These are phyloP conservation scores for Papilio polyxenes DNA, from an alignment of 1,140 invertebrate species.

Conservation along the genomic window DNA sequence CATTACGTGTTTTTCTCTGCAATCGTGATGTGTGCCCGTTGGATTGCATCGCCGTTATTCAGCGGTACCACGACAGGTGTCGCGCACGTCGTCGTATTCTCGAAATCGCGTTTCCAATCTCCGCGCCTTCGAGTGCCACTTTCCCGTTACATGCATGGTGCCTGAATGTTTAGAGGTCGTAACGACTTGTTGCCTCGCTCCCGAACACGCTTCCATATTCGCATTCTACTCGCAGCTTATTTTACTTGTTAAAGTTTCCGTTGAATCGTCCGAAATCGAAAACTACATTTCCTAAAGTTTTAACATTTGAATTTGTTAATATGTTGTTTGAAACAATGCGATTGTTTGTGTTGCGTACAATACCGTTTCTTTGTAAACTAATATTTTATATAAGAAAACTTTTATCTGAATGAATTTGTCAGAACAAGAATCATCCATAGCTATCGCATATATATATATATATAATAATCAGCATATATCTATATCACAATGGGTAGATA, in stretches of 20 bases:
- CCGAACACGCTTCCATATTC: slow-evolving; percentile 28
- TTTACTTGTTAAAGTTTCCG: slow-evolving; percentile 30
- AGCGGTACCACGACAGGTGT: slow-evolving; percentile 59
- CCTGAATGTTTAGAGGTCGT: slow-evolving; percentile 30
- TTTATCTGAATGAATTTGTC: background rate
- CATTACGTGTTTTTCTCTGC: slow-evolving; percentile 68
- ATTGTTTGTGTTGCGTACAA: slow-evolving; percentile 13
- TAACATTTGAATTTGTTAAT: slow-evolving; percentile 27
- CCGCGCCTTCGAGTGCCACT: slow-evolving; percentile 49
- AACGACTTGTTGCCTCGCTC: slow-evolving; percentile 31
- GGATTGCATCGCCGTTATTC: slow-evolving; percentile 60
- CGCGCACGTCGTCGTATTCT: slow-evolving; percentile 56
- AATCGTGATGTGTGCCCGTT: slow-evolving; percentile 53
- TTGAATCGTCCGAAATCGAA: slow-evolving; percentile 4
- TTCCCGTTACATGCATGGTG: slow-evolving; percentile 47
- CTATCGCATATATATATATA: background rate
- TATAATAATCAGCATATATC: too few relatives aligned
- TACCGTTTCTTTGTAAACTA: slow-evolving; percentile 9
- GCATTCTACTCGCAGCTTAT: background rate
- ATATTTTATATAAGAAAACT: background rate
- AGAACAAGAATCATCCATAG: background rate
- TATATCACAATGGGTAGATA: background rate
- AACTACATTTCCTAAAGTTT: slow-evolving; percentile 18
- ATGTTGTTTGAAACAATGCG: slow-evolving; percentile 13
- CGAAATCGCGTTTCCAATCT: slow-evolving; percentile 51